Percentiles rank a stretch among this genome's conserved stretches.
phyloP scores from a whole-genome alignment of 53 echinoderm and acorn worm species.

The Henricia sp. region DNA sequence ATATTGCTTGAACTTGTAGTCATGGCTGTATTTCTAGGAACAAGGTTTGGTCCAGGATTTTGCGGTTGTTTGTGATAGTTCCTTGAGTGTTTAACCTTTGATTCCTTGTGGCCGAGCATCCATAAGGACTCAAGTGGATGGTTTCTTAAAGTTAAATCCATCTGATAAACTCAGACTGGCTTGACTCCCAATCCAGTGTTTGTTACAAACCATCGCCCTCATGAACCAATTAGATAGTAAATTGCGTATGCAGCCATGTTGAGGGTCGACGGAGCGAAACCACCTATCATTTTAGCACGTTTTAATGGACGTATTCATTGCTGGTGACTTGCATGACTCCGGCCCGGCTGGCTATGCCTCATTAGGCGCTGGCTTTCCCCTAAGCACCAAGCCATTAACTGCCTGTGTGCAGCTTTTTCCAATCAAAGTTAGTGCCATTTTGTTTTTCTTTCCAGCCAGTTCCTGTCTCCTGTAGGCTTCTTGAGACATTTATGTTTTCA shows the following conservation, averaged over 20 bases:
- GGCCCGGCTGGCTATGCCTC: too few relatives aligned
- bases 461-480: neutral
- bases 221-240: constrained; percentile 34
- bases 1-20: neutral
- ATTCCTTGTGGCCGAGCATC: neutral
- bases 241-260: constrained; percentile 31
- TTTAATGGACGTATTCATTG: constrained; percentile 1
- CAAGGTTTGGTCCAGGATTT: neutral
- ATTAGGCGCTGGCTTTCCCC: too few relatives aligned
- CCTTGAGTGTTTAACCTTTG: neutral
- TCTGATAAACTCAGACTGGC: neutral
- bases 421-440: neutral
- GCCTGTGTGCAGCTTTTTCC: neutral
- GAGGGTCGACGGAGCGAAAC: constrained; percentile 6
- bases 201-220: constrained; percentile 17
- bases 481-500: too few relatives aligned
- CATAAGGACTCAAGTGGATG: neutral
- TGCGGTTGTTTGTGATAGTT: neutral
- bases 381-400: neutral
- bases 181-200: neutral
- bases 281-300: constrained; percentile 28
- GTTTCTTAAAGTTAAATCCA: too few relatives aligned
- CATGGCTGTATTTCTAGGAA: neutral
- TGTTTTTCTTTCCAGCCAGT: neutral
- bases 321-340: too few relatives aligned